Evolutionary conservation across 2,797 vertebrate genomes (phyloP).

Genomic region (Parambassis ranga): DNA sequence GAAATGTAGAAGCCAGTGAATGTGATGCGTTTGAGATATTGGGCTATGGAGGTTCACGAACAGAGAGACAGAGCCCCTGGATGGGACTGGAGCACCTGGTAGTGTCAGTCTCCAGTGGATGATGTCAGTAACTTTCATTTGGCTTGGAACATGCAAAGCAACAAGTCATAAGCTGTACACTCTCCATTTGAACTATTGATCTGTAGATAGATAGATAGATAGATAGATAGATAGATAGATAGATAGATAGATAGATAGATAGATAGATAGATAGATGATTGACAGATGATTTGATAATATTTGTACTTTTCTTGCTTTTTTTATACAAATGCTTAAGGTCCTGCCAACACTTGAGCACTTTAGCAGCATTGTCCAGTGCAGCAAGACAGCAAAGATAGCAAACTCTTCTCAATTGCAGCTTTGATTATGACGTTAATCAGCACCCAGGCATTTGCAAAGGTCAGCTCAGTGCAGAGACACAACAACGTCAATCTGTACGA

Average conservation of each 20-base stretch:
- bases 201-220: too few species aligned
- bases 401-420: conserved; percentile 35
- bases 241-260: too few species aligned
- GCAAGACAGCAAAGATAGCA: conserved; percentile 22
- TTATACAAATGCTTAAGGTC: not conserved
- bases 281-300: not conserved
- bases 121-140: conserved; percentile 29
- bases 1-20: conserved; percentile 15
- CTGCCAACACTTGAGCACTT: not conserved
- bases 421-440: conserved; percentile 55
- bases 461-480: conserved; percentile 40
- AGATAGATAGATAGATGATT: too few species aligned
- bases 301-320: not conserved
- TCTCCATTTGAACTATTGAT: not conserved
- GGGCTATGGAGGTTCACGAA: not conserved
- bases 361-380: conserved; percentile 6
- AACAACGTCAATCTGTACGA: conserved; percentile 34
- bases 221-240: too few species aligned
- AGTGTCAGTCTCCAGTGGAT: conserved; percentile 30
- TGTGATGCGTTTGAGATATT: conserved; percentile 3
- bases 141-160: not conserved
- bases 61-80: not conserved
- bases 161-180: not conserved
- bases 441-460: conserved; percentile 55
- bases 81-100: conserved; percentile 33